Evolutionary conservation across 2,797 vertebrate species (phyloP), one percentile per base, ranked within the genome.

Genomic region (Taenioides sp.): DNA sequence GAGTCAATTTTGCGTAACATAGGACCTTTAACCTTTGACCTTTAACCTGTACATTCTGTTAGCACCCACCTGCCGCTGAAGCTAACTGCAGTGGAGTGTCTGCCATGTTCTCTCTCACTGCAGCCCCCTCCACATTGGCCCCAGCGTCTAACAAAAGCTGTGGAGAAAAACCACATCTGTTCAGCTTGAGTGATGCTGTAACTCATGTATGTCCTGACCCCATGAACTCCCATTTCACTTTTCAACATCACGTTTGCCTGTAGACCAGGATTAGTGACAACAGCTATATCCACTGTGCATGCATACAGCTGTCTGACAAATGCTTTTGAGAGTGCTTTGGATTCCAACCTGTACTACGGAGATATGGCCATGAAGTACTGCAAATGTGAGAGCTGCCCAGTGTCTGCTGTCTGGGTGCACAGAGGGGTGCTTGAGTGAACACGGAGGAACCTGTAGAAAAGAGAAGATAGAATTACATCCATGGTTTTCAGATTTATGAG

Each of bases 131-230:
- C 34, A 99, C 96, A 0, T 95, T 95, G 69, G 96, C 96, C 9
- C 97, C 98, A 0, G 97, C 97, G 0, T 99, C 97, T 90, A 98
- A 84, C 68, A 99, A 95, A 74, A 99, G 90, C 98, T 99, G 92
- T 43, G 55, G 34, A 59, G 37, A 55, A 27, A 85, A 72, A 77
- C 6, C 60, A 76, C 76, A 81, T 83, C 76, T 82, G 84, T 86
- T 89, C 34, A 79, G 10, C 63, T 28, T 23, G 31, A 69, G 72
- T 67, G 80, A 80, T 78, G 58, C 55, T 80, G 52, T 67, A 65
- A 74, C 67, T 79, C 63, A 71, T 76, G 81, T 50, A 74, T 52
- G 17, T 47, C 23, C 65, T 64, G 63, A 77, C 78, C 82, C 82
- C 73, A 34, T 71, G 71, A 79, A 74, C 75, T 73, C 74, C 73